Conservation (phyloP, 2,113 vertebrate genomes). For the Bubalus kerabau region DNA sequence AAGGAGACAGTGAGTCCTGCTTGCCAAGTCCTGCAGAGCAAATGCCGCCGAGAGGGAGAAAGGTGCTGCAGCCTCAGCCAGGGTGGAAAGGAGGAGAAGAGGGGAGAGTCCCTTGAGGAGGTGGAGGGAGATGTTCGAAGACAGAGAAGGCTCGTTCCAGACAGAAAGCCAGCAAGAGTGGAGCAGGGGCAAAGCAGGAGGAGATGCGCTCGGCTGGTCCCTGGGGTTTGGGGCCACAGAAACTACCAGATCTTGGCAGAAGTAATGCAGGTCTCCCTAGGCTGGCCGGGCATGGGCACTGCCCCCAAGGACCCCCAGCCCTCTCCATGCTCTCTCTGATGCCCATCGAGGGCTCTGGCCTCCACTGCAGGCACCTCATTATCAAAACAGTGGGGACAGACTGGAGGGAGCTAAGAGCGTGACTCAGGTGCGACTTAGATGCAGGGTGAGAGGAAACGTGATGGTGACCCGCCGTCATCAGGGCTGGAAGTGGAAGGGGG, state of each 20-base stretch:
- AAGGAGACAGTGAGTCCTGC: background rate
- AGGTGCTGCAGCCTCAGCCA: background rate
- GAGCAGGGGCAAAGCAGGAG: background rate
- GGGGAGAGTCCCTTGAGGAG: background rate
- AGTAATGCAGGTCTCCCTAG: background rate
- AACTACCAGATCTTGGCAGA: background rate
- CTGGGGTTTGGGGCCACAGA: background rate
- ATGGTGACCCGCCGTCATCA: background rate
- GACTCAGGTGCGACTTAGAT: background rate
- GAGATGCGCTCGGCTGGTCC: background rate
- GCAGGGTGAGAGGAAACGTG: conserved; percentile 22
- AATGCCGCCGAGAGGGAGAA: background rate
- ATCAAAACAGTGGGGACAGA: conserved; percentile 15
- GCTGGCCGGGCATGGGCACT: background rate
- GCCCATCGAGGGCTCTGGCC: background rate
- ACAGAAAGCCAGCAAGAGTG: background rate
- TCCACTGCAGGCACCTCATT: conserved; percentile 31
- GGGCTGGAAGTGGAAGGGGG: background rate
- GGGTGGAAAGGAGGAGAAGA: background rate
- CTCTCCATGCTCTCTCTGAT: background rate
- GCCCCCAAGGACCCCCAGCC: background rate
- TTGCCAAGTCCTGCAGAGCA: background rate
- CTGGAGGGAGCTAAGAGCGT: conserved; percentile 6
- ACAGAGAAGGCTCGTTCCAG: background rate
- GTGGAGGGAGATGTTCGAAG: background rate